These are phyloP conservation scores for Formica selysi DNA, from an alignment of 1,140 invertebrate species.

Conservation along the genomic window DNA sequence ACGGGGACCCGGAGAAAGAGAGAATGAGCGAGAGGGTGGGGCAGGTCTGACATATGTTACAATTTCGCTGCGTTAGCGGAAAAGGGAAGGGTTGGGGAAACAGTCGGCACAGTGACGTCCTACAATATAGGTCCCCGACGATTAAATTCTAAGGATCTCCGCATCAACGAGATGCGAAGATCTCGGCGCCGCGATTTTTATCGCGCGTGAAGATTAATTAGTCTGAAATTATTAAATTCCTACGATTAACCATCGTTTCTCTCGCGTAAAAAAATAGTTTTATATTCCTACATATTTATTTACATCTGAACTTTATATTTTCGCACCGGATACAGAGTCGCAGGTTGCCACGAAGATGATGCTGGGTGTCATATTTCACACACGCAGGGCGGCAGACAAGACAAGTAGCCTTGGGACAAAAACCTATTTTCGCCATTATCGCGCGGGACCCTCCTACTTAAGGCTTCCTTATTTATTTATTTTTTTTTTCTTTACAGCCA, in stretches of 20 bases:
- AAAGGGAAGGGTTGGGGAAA: background rate
- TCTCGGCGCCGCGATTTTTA: conserved; percentile 19
- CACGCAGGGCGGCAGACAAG: conserved; percentile 12
- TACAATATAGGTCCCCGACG: background rate
- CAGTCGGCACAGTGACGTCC: background rate
- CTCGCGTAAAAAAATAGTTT: background rate
- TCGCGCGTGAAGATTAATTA: conserved; percentile 21
- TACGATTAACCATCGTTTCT: background rate
- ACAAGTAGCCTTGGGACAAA: conserved; percentile 72
- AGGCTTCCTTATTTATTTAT: background rate
- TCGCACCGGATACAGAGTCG: background rate
- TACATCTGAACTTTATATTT: background rate
- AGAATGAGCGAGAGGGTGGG: conserved; percentile 40
- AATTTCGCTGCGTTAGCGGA: background rate
- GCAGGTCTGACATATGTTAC: background rate
- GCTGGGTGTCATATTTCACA: background rate
- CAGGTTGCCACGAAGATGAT: conserved; percentile 1
- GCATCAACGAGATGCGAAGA: background rate
- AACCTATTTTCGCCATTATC: conserved; percentile 82
- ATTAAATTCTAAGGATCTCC: background rate
- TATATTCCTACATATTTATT: background rate
- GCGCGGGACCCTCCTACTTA: conserved; percentile 40
- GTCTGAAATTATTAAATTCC: background rate
- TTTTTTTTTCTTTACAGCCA: background rate
- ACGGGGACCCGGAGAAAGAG: conserved; percentile 40